Conservation (phyloP, 2,888 invertebrate genomes). For the Lasioglossum marginatum region DNA sequence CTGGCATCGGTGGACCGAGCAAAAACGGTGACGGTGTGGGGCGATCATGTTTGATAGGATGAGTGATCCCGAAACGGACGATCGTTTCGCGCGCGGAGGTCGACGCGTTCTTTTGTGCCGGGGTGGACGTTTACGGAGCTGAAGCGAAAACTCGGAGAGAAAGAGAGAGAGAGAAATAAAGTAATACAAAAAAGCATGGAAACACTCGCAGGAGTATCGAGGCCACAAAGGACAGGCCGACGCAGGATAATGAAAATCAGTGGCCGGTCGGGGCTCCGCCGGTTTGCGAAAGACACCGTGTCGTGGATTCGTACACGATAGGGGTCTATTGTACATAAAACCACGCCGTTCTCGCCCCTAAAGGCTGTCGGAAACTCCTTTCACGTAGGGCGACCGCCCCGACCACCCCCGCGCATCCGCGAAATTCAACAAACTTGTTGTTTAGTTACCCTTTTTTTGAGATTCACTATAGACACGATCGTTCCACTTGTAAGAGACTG, state of each 20-base stretch:
- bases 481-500: constrained; percentile 32
- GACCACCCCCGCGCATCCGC: background rate
- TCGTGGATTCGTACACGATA: constrained; percentile 40
- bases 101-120: constrained; percentile 41
- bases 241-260: constrained; percentile 63
- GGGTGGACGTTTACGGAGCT: constrained; percentile 36
- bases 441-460: constrained; percentile 39
- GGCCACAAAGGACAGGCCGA: constrained; percentile 31
- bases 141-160: background rate
- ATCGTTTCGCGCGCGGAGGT: constrained; percentile 63
- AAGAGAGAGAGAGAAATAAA: background rate
- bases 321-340: constrained; percentile 68
- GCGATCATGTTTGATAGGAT: constrained; percentile 86
- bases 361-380: constrained; percentile 62
- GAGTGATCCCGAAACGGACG: constrained; percentile 70
- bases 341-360: constrained; percentile 50
- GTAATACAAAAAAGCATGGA: background rate
- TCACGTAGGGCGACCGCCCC: constrained; percentile 33
- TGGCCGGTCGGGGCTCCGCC: constrained; percentile 37
- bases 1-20: constrained; percentile 93
- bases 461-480: constrained; percentile 55
- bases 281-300: constrained; percentile 49
- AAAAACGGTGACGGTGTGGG: constrained; percentile 93
- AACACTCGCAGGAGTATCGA: constrained; percentile 7
- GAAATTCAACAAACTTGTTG: constrained; percentile 47